Base-by-base conservation (phyloP, 2,888 invertebrate species). In the Rhingia campestris region DNA sequence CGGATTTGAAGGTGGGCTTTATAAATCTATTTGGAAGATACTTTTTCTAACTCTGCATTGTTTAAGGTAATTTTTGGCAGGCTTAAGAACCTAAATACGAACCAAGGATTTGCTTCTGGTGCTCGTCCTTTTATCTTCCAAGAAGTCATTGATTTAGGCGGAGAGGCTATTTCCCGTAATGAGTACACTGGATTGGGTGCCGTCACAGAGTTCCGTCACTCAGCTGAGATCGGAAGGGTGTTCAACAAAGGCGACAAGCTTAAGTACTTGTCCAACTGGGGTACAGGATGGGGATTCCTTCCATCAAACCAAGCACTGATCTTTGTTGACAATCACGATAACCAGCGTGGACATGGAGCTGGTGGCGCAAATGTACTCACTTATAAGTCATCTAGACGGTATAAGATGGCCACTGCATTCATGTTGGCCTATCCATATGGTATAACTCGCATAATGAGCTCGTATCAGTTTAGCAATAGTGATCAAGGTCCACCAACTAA, bases 271-370 rank as follows among this genome's bases (percentile, higher is more conserved):
- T 81, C 86, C 1, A 95, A 93, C 89, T 96, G 94, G 92, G 95
- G 95, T 12, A 91, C 93, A 2, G 92, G 88, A 9, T 96, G 96
- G 96, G 93, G 93, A 54, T 93, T 96, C 22, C 89, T 95, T 0
- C 92, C 93, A 7, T 93, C 93, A 0, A 89, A 88, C 0, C 93
- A 94, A 66, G 93, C 96, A 0, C 89, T 97, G 0, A 94, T 95
- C 12, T 97, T 97, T 89, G 94, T 97, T 39, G 97, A 97, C 88
- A 98, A 98, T 91, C 98, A 98, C 89, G 98, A 98, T 90, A 97
- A 96, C 89, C 97, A 97, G 90, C 93, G 98, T 88, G 95, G 95
- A 4, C 94, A 95, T 86, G 94, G 94, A 59, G 94, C 93, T 56
- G 92, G 92, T 6, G 94, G 93, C 56, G 92, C 91, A 6, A 89